Conservation (phyloP, 1,140 invertebrate species). For the Panonychus citri region DNA sequence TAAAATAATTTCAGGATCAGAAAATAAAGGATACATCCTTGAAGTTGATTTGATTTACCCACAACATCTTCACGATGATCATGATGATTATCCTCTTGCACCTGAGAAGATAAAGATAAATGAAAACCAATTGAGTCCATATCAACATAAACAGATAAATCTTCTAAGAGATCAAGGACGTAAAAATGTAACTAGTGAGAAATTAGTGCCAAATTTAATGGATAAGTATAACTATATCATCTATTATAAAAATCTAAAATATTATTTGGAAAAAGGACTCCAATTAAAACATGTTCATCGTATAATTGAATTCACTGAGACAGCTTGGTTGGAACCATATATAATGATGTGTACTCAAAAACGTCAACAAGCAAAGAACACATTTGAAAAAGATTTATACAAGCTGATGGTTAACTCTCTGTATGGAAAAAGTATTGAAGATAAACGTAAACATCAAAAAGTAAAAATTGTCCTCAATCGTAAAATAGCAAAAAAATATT, state of each 20-base stretch:
- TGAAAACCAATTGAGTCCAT: no score
- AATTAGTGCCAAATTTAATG: no score
- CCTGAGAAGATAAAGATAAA: no score
- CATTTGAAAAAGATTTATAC: neutral
- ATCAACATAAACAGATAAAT: no score
- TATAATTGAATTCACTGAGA: slow-evolving; percentile 27
- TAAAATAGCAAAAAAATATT: no score
- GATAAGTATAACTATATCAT: no score
- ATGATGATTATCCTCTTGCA: no score
- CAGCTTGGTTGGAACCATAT: slow-evolving; percentile 24
- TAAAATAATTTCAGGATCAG: no score
- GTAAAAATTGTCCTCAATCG: neutral
- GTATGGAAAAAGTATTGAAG: slow-evolving; percentile 29
- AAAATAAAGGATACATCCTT: slow-evolving; percentile 1
- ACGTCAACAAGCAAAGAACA: neutral
- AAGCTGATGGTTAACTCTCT: slow-evolving; percentile 21
- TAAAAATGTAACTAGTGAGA: no score
- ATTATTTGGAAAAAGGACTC: slow-evolving; percentile 8
- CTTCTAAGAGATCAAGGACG: no score
- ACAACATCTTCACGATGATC: neutral
- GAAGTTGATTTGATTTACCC: slow-evolving; percentile 6
- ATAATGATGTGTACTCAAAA: slow-evolving; percentile 15
- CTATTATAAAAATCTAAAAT: no score
- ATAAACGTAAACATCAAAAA: slow-evolving; percentile 21
- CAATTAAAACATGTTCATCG: slow-evolving; percentile 23